phyloP scores from a whole-genome alignment of 1,140 invertebrate genomes.

The Diachasma alloeum region DNA sequence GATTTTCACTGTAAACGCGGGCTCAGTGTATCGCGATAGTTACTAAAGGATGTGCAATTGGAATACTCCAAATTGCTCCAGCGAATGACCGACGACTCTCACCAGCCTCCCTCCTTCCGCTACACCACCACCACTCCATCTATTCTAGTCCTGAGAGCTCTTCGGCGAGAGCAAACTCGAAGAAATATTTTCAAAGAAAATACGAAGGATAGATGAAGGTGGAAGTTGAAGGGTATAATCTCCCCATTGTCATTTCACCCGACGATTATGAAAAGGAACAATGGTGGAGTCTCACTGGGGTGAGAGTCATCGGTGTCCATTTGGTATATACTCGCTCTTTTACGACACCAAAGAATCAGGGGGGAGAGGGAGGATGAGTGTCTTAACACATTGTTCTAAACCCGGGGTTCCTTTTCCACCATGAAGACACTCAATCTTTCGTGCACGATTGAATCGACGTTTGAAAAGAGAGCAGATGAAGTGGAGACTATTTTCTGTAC shows the following conservation, averaged over 20 bases:
- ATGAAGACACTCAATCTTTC: background rate
- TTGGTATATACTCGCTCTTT: background rate
- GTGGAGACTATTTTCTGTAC: background rate
- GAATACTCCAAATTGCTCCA: background rate
- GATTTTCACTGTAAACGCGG: conserved; percentile 60
- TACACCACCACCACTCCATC: no score
- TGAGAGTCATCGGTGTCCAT: conserved; percentile 3
- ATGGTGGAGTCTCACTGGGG: background rate
- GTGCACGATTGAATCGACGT: background rate
- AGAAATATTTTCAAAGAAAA: no score
- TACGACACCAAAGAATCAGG: background rate
- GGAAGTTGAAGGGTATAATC: background rate
- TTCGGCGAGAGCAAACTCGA: no score
- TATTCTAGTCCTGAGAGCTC: no score
- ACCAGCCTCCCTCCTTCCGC: background rate
- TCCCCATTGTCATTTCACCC: background rate
- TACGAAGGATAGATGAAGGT: background rate
- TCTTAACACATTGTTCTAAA: background rate
- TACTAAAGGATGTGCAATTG: background rate
- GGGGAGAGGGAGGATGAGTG: background rate
- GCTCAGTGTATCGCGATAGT: conserved; percentile 5
- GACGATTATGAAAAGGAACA: background rate
- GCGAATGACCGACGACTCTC: background rate
- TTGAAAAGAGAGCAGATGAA: background rate
- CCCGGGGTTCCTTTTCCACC: background rate